A percentile compares a stretch with the other conserved stretches of the same genome.
These are phyloP conservation scores for Clarias platycephalus DNA, from an alignment of 2,797 vertebrate species.

Conservation along the genomic window DNA sequence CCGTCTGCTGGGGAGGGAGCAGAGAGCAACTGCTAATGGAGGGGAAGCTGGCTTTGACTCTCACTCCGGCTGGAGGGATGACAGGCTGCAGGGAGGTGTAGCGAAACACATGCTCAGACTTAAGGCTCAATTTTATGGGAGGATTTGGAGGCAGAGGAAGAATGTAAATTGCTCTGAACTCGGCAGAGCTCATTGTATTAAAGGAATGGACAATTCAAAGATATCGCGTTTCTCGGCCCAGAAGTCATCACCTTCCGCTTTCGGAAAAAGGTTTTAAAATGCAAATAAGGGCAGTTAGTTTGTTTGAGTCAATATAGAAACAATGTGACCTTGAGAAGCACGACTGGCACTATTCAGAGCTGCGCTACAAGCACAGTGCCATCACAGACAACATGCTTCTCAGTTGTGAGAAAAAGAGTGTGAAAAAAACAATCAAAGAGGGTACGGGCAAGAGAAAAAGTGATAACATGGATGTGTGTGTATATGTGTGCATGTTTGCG, in stretches of 20 bases:
- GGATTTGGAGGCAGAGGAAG: slow-evolving; percentile 2
- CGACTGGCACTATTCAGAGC: slow-evolving; percentile 12
- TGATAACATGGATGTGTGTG: slow-evolving; percentile 33
- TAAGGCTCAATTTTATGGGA: neutral
- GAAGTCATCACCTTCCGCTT: neutral
- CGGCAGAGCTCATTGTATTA: neutral
- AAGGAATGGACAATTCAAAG: neutral
- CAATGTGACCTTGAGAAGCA: slow-evolving; percentile 27
- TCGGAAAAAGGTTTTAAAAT: slow-evolving; percentile 1
- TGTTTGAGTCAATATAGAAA: neutral
- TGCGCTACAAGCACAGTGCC: slow-evolving; percentile 29
- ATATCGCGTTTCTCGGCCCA: neutral
- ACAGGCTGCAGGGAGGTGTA: slow-evolving; percentile 37
- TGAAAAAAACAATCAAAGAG: slow-evolving; percentile 48
- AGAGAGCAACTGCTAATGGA: slow-evolving; percentile 47
- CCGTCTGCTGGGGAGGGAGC: slow-evolving; percentile 34
- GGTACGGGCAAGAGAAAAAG: slow-evolving; percentile 39
- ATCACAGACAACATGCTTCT: slow-evolving; percentile 38
- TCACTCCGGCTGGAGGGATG: slow-evolving; percentile 42
- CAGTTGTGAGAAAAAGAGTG: slow-evolving; percentile 42
- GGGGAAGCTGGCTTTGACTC: slow-evolving; percentile 49
- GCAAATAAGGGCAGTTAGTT: neutral
- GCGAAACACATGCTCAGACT: slow-evolving; percentile 33
- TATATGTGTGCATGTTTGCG: slow-evolving; percentile 34
- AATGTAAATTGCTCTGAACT: slow-evolving; percentile 19